Conservation (phyloP, 2,797 vertebrate genomes). For the Balearica regulorum region DNA sequence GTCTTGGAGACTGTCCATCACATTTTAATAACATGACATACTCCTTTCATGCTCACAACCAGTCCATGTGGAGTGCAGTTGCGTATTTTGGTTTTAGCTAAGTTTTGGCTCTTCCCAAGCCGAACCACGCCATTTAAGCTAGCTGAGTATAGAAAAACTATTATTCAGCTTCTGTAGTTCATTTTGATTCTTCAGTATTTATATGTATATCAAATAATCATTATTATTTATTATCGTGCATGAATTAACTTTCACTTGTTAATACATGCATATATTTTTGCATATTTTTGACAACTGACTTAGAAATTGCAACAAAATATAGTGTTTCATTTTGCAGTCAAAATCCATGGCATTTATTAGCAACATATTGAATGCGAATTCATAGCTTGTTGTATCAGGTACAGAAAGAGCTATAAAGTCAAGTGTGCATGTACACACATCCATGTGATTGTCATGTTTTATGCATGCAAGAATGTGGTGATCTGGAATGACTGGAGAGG, state of each 20-base stretch:
- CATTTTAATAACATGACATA: constrained; percentile 74
- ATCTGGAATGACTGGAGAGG: neutral
- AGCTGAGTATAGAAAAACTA: neutral
- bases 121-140: neutral
- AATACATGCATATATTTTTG: neutral
- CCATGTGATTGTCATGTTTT: neutral
- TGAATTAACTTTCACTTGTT: neutral
- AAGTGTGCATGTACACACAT: rapidly evolving
- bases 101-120: neutral
- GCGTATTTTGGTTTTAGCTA: constrained; percentile 29
- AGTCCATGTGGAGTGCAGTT: neutral
- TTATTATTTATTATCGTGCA: neutral
- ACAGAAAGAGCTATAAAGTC: neutral
- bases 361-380: neutral
- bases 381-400: neutral
- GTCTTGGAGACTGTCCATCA: constrained; percentile 64
- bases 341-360: neutral
- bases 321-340: neutral
- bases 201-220: neutral
- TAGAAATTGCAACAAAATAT: neutral
- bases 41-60: constrained; percentile 51
- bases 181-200: neutral
- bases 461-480: neutral
- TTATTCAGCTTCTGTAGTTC: neutral
- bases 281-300: neutral